A percentile compares a stretch with the other conserved stretches of the same genome.
Evolutionary conservation across 2,797 vertebrate species (phyloP).

Genomic region (Clamator glandarius): DNA sequence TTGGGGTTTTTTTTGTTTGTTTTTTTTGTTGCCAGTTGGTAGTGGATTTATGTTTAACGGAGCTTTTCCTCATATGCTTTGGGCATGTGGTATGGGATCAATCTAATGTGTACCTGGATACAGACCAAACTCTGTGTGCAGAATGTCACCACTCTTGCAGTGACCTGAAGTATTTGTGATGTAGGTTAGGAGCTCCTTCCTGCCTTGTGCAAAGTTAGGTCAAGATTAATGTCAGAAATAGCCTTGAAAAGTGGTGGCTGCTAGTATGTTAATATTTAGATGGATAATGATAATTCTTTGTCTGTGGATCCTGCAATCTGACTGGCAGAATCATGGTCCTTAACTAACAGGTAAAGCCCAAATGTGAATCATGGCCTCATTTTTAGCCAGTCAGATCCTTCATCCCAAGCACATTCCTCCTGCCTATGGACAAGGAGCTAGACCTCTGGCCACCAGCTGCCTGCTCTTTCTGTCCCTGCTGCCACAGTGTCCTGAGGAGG

Average conservation of each 20-base stretch:
- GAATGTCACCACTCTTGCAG: too few relatives aligned
- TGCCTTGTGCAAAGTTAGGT: neutral
- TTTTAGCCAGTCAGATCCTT: conserved; percentile 5
- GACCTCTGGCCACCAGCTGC: neutral
- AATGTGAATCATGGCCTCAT: neutral
- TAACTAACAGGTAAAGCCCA: conserved; percentile 20
- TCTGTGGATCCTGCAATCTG: conserved; percentile 28
- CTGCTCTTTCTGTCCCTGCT: neutral
- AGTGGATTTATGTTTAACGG: neutral
- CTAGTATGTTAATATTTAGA: neutral
- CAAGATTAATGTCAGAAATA: neutral
- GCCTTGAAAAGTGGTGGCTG: neutral
- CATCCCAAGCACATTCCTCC: conserved; percentile 5
- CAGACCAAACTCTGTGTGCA: neutral
- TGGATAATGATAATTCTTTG: conserved; percentile 6
- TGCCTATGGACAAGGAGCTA: neutral
- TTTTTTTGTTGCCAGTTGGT: neutral
- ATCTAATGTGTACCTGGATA: neutral
- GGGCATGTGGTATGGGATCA: fast-evolving
- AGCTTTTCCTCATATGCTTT: fast-evolving
- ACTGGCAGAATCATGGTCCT: neutral
- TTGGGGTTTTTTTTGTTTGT: too few relatives aligned
- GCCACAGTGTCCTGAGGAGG: fast-evolving
- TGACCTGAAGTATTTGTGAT: neutral
- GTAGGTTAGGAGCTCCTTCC: neutral